Conservation (phyloP, 2,888 invertebrate species). For the Plagiodera versicolora region DNA sequence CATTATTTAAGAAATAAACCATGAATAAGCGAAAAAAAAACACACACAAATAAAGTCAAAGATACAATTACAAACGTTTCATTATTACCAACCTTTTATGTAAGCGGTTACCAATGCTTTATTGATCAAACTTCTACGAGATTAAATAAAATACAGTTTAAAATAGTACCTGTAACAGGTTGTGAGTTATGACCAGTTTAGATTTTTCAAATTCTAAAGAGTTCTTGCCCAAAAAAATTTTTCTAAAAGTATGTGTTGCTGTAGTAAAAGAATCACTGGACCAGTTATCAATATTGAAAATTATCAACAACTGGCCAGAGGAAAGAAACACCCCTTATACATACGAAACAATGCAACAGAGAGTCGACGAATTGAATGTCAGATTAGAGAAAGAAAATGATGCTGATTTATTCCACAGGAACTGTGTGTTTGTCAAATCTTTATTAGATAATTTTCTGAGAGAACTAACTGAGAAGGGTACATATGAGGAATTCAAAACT, state of each 20-base stretch:
- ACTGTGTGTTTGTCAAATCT: slow-evolving; percentile 31
- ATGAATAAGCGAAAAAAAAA: no score
- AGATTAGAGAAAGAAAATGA: slow-evolving; percentile 7
- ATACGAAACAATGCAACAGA: slow-evolving; percentile 28
- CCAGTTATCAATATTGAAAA: slow-evolving; percentile 31
- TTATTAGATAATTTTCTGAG: slow-evolving; percentile 26
- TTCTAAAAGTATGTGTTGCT: slow-evolving; percentile 20
- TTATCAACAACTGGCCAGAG: slow-evolving; percentile 28
- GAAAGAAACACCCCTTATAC: slow-evolving; percentile 14
- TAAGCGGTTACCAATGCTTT: not conserved
- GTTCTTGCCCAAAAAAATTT: slow-evolving; percentile 15
- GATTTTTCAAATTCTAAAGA: slow-evolving; percentile 2
- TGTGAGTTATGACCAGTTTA: no score
- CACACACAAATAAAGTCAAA: no score
- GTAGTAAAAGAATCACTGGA: slow-evolving; percentile 30
- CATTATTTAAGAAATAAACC: no score
- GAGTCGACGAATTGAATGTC: slow-evolving; percentile 13
- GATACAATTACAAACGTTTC: no score
- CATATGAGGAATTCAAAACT: slow-evolving; percentile 28
- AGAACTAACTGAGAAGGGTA: slow-evolving; percentile 27
- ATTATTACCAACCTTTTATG: no score
- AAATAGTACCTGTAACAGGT: no score
- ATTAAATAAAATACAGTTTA: no score
- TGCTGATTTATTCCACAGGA: slow-evolving; percentile 23
- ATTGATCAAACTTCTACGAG: slow-evolving; percentile 11